phyloP scores from a whole-genome alignment of 2,888 invertebrate genomes.

The Hirtodrosophila alboralis region DNA sequence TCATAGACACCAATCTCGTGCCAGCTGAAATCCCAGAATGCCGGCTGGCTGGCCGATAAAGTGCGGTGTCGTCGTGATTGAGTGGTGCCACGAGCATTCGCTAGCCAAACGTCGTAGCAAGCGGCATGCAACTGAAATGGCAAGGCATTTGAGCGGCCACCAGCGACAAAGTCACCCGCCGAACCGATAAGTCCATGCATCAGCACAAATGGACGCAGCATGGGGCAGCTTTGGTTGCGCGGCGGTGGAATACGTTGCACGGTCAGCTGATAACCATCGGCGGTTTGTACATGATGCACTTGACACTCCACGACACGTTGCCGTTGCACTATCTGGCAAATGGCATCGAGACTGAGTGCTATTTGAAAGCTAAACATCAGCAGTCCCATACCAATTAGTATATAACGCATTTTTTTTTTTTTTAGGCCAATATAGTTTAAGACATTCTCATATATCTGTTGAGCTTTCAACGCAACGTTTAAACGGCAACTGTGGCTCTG shows the following conservation, averaged over 20 bases:
- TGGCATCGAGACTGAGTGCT: conserved; percentile 51
- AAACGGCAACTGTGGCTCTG: conserved; percentile 37
- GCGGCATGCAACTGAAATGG: conserved; percentile 73
- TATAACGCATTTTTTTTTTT: conserved; percentile 15
- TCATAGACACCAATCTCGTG: conserved; percentile 82
- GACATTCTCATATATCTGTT: conserved; percentile 24
- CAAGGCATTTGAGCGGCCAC: conserved; percentile 68
- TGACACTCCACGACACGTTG: conserved; percentile 73
- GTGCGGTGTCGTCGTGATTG: conserved; percentile 73
- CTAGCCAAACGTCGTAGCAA: conserved; percentile 82
- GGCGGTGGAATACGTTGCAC: conserved; percentile 79
- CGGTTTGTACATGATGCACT: conserved; percentile 74
- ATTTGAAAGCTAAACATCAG: background rate
- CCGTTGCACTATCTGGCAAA: conserved; percentile 73
- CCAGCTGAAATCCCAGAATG: conserved; percentile 82
- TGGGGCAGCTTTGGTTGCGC: conserved; percentile 34
- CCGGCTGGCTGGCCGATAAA: conserved; percentile 60
- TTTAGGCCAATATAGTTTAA: conserved; percentile 13
- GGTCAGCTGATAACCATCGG: conserved; percentile 79
- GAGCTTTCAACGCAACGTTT: conserved; percentile 23
- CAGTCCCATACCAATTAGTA: conserved; percentile 1
- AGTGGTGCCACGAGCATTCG: conserved; percentile 81
- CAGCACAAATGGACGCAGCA: conserved; percentile 63
- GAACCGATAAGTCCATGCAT: conserved; percentile 83
- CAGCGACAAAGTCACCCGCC: conserved; percentile 76